These are phyloP conservation scores for Reticulitermes speratus DNA, from an alignment of 1,140 invertebrate genomes.

Conservation along the genomic window DNA sequence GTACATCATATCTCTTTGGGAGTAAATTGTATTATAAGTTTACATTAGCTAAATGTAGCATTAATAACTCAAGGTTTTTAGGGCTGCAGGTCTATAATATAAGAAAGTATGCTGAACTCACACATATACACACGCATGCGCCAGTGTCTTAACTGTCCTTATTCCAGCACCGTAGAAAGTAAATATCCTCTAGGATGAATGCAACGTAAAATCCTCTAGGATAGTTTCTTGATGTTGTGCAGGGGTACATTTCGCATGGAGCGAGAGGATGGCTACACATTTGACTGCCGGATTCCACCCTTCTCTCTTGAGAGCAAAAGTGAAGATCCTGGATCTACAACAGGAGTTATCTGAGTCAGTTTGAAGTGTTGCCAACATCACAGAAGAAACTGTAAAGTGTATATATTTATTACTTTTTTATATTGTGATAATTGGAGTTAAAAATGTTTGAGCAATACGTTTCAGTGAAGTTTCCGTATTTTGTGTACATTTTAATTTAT, in stretches of 20 bases:
- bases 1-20: no score
- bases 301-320: conserved; percentile 94
- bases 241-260: conserved; percentile 97
- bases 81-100: neutral
- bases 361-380: neutral
- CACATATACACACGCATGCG: neutral
- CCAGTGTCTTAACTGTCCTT: no score
- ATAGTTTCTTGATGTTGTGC: conserved; percentile 36
- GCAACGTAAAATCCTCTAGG: no score
- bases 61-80: no score
- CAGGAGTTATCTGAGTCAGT: conserved; percentile 17
- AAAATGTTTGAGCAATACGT: neutral
- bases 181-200: neutral
- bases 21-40: no score
- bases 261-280: conserved; percentile 91
- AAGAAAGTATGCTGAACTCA: neutral
- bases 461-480: neutral
- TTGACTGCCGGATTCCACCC: conserved; percentile 95
- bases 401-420: conserved; percentile 6
- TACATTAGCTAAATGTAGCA: no score
- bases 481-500: neutral
- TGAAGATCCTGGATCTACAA: conserved; percentile 58
- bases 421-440: neutral
- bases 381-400: neutral
- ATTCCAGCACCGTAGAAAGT: neutral